Evolutionary conservation across 2,113 vertebrate genomes (phyloP).

Genomic region (Trematocara variabile): DNA sequence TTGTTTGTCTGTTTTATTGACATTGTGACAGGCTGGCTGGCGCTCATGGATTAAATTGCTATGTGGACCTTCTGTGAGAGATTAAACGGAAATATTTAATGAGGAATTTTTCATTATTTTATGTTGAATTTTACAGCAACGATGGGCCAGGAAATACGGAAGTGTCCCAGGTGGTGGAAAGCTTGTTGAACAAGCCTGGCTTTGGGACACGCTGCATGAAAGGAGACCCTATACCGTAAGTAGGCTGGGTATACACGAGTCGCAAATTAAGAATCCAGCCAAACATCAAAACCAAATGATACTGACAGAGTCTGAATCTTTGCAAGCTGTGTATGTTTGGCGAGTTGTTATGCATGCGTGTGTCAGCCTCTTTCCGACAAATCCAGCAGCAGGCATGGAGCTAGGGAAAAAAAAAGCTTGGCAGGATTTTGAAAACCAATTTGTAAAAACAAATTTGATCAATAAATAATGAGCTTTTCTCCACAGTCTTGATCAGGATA

Average conservation of each 20-base stretch:
- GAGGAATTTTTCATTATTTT: background rate
- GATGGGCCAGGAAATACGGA: constrained; percentile 77
- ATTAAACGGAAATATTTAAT: background rate
- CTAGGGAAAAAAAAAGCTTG: background rate
- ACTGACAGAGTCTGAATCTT: background rate
- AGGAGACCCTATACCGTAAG: constrained; percentile 87
- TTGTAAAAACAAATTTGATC: constrained; percentile 18
- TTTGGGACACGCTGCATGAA: constrained; percentile 94
- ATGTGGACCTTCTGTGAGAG: background rate
- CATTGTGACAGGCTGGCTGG: background rate
- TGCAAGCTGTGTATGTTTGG: background rate
- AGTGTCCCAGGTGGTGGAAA: constrained; percentile 78
- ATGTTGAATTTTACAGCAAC: constrained; percentile 72
- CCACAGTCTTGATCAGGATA: background rate
- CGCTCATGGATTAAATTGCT: background rate
- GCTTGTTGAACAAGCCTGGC: constrained; percentile 83
- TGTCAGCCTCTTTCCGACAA: background rate
- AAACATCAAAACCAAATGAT: background rate
- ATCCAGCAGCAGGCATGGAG: background rate
- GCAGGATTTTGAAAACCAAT: constrained; percentile 1
- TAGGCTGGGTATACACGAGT: constrained; percentile 5
- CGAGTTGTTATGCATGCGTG: background rate
- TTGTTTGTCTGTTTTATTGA: background rate
- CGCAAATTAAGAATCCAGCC: background rate
- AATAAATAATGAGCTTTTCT: constrained; percentile 12